Evolutionary conservation across 2,888 invertebrate species (phyloP).

Genomic region (Tetheella fluctuosa): DNA sequence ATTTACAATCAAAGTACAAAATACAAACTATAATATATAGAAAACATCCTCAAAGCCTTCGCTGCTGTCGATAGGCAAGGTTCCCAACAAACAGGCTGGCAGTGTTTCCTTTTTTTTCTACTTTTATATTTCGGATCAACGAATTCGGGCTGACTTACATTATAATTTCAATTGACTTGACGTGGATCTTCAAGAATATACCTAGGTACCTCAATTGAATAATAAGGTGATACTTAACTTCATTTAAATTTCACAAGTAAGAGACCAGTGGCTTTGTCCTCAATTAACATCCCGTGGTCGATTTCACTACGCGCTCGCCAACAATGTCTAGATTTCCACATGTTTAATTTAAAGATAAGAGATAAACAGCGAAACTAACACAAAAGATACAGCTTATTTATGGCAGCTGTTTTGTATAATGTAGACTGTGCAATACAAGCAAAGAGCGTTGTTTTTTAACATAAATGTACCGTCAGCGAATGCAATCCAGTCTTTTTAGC

Average conservation of each 20-base stretch:
- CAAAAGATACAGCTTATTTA: slow-evolving; percentile 7
- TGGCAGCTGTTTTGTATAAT: slow-evolving; percentile 3
- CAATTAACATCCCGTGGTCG: neutral
- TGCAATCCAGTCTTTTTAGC: slow-evolving; percentile 61
- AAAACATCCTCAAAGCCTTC: too few species aligned
- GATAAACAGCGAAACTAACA: neutral
- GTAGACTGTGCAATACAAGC: neutral
- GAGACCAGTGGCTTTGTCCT: neutral
- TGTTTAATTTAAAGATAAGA: neutral
- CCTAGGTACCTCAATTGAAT: too few species aligned
- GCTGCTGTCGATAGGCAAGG: too few species aligned
- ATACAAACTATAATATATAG: too few species aligned
- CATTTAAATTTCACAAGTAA: neutral
- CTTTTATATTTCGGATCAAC: too few species aligned
- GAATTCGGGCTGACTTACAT: too few species aligned
- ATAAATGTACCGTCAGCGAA: slow-evolving; percentile 50
- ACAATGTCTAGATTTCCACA: neutral
- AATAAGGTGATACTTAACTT: too few species aligned
- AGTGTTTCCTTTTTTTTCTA: too few species aligned
- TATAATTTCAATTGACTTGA: too few species aligned
- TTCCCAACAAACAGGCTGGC: too few species aligned
- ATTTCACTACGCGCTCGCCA: neutral
- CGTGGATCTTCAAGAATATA: too few species aligned
- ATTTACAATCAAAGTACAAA: too few species aligned
- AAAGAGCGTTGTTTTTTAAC: slow-evolving; percentile 47